These are phyloP conservation scores for Mythimna pallens DNA, from an alignment of 2,888 invertebrate species.

Conservation along the genomic window DNA sequence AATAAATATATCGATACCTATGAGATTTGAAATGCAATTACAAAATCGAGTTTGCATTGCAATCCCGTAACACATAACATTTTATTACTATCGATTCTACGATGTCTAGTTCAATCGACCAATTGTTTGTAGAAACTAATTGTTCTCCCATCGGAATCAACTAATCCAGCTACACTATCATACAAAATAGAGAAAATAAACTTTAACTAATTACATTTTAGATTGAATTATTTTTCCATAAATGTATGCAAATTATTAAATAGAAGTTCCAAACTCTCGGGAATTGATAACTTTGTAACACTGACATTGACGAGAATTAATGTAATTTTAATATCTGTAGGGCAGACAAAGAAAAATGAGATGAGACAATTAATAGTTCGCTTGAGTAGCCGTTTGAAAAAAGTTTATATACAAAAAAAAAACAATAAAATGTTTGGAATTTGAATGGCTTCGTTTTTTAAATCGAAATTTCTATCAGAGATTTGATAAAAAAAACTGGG, in stretches of 20 bases:
- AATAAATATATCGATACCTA: neutral
- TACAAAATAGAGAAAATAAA: slow-evolving; percentile 25
- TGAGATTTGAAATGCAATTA: neutral
- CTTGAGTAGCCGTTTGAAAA: slow-evolving; percentile 18
- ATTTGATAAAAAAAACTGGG: too few relatives aligned
- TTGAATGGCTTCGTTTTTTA: neutral
- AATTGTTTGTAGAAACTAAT: slow-evolving; percentile 16
- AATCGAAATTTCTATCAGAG: neutral
- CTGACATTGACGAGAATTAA: slow-evolving; percentile 58
- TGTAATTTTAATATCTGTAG: slow-evolving; percentile 48
- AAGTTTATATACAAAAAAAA: slow-evolving; percentile 1
- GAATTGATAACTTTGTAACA: slow-evolving; percentile 50
- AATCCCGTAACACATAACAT: neutral
- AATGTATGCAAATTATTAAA: slow-evolving; percentile 56
- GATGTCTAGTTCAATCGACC: neutral
- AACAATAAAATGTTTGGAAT: neutral
- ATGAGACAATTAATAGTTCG: slow-evolving; percentile 21
- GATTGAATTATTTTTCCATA: slow-evolving; percentile 51
- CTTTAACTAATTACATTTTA: slow-evolving; percentile 42
- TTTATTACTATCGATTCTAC: neutral
- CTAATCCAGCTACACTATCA: slow-evolving; percentile 3
- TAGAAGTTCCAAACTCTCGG: slow-evolving; percentile 50
- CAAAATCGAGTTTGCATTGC: neutral
- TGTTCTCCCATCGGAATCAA: slow-evolving; percentile 19
- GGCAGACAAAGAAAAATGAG: slow-evolving; percentile 42